Conservation (phyloP, 2,888 invertebrate genomes). For the Lasioglossum pauxillum region DNA sequence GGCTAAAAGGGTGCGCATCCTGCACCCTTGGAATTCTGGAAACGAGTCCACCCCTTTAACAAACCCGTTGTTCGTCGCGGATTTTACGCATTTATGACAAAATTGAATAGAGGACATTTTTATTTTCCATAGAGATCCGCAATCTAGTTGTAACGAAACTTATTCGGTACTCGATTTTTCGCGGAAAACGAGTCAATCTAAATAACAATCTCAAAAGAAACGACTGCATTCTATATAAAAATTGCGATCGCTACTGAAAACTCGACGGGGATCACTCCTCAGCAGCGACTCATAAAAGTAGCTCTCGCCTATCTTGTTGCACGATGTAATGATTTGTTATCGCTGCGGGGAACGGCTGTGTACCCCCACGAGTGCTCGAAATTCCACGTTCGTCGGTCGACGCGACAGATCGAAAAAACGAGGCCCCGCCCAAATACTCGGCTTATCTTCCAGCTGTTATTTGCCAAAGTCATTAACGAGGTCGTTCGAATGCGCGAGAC, state of each 20-base stretch:
- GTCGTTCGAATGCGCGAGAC: background rate
- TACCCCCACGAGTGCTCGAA: background rate
- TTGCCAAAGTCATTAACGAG: slow-evolving; percentile 33
- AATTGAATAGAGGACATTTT: no score
- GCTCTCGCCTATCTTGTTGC: background rate
- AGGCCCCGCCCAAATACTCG: background rate
- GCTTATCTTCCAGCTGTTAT: slow-evolving; percentile 35
- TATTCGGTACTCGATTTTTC: background rate
- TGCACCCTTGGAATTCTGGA: no score
- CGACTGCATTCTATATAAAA: background rate
- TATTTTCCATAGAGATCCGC: no score
- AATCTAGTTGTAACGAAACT: no score
- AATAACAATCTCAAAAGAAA: background rate
- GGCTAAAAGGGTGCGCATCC: no score
- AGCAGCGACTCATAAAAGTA: background rate
- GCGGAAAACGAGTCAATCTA: background rate
- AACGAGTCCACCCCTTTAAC: background rate
- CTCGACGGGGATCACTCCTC: no score
- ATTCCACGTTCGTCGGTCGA: background rate
- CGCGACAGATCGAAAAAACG: background rate
- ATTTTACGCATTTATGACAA: no score
- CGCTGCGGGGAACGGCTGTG: background rate
- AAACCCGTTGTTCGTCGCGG: background rate
- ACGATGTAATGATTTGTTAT: background rate
- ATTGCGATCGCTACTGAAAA: background rate